phyloP scores from a whole-genome alignment of 2,113 vertebrate genomes.

The Capreolus pygargus region DNA sequence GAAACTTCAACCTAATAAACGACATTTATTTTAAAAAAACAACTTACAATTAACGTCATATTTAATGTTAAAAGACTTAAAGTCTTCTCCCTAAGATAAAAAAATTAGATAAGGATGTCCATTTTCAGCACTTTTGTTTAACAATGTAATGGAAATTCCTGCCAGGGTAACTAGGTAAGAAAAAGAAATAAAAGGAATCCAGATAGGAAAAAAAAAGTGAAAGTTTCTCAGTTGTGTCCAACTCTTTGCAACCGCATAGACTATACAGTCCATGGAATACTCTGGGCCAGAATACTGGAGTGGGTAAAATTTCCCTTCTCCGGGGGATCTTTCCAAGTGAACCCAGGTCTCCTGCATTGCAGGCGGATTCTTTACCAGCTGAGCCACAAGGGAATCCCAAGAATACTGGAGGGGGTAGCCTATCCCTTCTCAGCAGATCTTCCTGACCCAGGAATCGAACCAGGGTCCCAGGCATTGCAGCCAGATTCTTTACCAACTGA shows the following conservation, averaged over 20 bases:
- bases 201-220: not conserved
- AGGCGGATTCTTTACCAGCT: not conserved
- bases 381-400: not conserved
- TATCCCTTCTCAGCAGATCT: not conserved
- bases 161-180: not conserved
- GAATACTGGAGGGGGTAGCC: not conserved
- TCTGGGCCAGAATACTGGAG: not conserved
- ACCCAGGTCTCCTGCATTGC: not conserved
- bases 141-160: not conserved
- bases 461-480: not conserved
- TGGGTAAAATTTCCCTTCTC: not conserved
- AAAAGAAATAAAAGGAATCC: not conserved
- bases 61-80: not conserved
- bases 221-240: not conserved
- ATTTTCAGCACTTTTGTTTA: not conserved
- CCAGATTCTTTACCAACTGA: not conserved
- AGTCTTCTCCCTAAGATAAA: not conserved
- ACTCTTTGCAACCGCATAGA: not conserved
- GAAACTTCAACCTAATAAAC: not conserved
- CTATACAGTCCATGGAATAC: not conserved
- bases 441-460: not conserved
- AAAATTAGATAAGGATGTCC: not conserved
- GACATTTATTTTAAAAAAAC: not conserved
- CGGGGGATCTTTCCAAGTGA: not conserved
- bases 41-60: not conserved